phyloP scores from a whole-genome alignment of 1,140 invertebrate genomes.

The Acromyrmex charruanus region DNA sequence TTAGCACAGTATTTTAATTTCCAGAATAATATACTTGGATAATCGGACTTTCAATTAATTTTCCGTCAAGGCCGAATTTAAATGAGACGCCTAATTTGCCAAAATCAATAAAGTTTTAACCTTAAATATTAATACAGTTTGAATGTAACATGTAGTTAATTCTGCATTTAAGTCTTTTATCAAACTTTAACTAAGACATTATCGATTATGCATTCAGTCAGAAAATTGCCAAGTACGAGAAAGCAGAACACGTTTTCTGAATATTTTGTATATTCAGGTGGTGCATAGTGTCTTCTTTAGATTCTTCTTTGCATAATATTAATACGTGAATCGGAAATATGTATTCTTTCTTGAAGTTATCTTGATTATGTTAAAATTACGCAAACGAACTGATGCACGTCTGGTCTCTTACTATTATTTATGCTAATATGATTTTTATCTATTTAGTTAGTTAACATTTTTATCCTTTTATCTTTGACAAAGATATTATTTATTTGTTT shows the following conservation, averaged over 20 bases:
- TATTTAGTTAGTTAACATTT: background rate
- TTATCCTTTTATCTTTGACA: background rate
- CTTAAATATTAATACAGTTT: slow-evolving; percentile 26
- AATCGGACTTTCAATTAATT: slow-evolving; percentile 12
- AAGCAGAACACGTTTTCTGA: background rate
- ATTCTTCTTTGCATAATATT: background rate
- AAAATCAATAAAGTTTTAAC: background rate
- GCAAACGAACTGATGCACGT: background rate
- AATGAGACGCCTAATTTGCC: background rate
- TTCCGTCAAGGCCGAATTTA: background rate
- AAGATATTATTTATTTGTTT: background rate
- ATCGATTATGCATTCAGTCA: slow-evolving; percentile 14
- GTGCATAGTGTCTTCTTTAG: background rate
- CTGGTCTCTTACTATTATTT: background rate
- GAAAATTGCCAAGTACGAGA: background rate
- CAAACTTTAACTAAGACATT: background rate
- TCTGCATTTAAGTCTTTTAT: background rate
- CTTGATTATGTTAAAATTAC: slow-evolving; percentile 31
- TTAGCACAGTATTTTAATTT: background rate
- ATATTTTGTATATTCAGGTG: background rate
- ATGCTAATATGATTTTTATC: background rate
- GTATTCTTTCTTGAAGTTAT: background rate
- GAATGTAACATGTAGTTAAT: slow-evolving; percentile 4
- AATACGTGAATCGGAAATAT: background rate
- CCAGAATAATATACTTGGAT: background rate